Percentiles rank a stretch among this genome's conserved stretches.
Conservation (phyloP, 2,888 invertebrate species). For the Dinocampus coccinellae region DNA sequence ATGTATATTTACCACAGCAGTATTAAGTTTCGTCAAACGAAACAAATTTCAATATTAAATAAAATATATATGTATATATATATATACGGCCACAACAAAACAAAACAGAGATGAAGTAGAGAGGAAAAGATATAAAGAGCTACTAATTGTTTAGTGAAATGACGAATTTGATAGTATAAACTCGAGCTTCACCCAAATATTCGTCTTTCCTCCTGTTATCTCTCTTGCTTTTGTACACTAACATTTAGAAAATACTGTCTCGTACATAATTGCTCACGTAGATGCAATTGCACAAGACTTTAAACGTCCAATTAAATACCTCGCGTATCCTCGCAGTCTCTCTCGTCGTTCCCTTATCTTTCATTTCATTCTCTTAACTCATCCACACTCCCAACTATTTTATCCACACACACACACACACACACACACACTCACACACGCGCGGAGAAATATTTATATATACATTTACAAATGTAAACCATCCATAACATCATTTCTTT, state of each 20-base stretch:
- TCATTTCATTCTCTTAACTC: neutral
- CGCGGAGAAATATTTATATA: no score
- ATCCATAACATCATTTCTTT: no score
- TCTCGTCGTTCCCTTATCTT: neutral
- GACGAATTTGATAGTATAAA: neutral
- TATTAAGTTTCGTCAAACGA: neutral
- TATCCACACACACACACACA: no score
- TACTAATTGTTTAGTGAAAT: neutral
- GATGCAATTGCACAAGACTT: conserved; percentile 43
- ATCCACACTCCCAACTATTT: neutral
- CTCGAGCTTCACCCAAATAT: neutral
- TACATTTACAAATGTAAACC: no score
- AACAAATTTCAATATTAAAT: neutral
- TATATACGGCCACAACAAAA: no score
- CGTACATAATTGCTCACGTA: conserved; percentile 50
- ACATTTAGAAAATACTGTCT: conserved; percentile 31
- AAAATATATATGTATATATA: neutral
- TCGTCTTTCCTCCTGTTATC: neutral
- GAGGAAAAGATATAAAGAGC: neutral
- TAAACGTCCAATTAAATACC: conserved; percentile 47
- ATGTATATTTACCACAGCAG: neutral
- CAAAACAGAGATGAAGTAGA: no score
- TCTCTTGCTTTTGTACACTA: neutral
- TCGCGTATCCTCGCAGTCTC: conserved; percentile 28
- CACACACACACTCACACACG: no score